Evolutionary conservation across 2,113 vertebrate species (phyloP).

Genomic region (Sylvicapra grimmia): DNA sequence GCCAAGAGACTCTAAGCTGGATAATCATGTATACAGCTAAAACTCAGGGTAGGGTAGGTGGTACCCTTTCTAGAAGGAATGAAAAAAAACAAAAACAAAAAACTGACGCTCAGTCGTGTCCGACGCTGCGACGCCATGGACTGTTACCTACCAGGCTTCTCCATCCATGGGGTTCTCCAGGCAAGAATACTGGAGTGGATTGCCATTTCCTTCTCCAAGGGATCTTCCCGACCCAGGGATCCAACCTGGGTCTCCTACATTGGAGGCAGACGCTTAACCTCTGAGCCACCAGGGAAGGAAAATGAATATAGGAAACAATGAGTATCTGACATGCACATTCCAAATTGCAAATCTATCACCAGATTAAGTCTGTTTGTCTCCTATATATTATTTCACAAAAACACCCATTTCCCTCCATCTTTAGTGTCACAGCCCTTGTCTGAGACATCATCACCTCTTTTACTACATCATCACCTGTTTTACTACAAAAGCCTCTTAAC

Average conservation of each 20-base stretch:
- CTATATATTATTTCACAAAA: not conserved
- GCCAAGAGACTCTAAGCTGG: not conserved
- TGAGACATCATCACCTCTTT: not conserved
- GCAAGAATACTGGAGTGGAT: no score
- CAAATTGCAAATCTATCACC: not conserved
- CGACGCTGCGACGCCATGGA: no score
- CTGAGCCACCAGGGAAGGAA: not conserved
- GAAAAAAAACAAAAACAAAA: not conserved
- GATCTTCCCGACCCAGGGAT: no score
- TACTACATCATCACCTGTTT: not conserved
- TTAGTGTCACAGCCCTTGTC: not conserved
- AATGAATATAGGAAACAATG: not conserved
- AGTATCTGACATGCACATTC: not conserved
- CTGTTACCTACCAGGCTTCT: no score
- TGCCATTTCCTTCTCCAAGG: no score
- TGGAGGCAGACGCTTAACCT: no score
- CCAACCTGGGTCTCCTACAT: no score
- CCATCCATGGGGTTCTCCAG: no score
- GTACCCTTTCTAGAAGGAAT: not conserved
- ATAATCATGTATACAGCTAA: not conserved
- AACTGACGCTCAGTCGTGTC: no score
- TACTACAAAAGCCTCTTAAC: not conserved
- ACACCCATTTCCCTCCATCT: not conserved
- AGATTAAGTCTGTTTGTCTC: not conserved
- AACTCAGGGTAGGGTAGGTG: not conserved